Conservation (phyloP, 1,140 invertebrate genomes). For the Pogonomyrmex californicus region DNA sequence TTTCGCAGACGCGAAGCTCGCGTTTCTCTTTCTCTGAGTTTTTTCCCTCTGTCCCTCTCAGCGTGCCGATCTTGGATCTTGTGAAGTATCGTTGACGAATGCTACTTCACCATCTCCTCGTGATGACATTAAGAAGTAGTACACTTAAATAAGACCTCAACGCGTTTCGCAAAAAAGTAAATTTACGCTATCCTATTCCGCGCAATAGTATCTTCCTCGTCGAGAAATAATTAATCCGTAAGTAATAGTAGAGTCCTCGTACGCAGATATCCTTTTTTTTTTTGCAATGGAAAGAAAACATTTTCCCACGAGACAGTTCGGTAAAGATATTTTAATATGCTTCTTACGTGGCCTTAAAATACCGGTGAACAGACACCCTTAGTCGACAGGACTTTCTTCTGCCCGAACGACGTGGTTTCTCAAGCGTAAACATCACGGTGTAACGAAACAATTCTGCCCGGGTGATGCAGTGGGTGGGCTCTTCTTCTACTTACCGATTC, state of each 20-base stretch:
- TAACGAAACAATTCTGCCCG: slow-evolving; percentile 46
- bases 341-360: slow-evolving; percentile 35
- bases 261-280: background rate
- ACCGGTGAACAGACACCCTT: background rate
- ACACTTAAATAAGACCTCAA: slow-evolving; percentile 23
- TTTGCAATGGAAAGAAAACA: background rate
- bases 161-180: background rate
- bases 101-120: slow-evolving; percentile 18
- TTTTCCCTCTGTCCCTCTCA: slow-evolving; percentile 1
- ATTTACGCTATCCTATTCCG: background rate
- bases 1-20: slow-evolving; percentile 14
- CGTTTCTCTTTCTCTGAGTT: slow-evolving; percentile 1
- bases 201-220: slow-evolving; percentile 6
- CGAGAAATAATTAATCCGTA: slow-evolving; percentile 11
- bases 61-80: slow-evolving; percentile 7
- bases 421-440: slow-evolving; percentile 45
- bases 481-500: slow-evolving; percentile 45
- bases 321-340: slow-evolving; percentile 39
- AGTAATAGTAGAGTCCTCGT: background rate
- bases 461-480: slow-evolving; percentile 45
- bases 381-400: slow-evolving; percentile 13
- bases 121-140: slow-evolving; percentile 29
- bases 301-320: slow-evolving; percentile 7
- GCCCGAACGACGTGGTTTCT: slow-evolving; percentile 1
- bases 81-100: slow-evolving; percentile 18